Base-by-base conservation (phyloP, 2,797 vertebrate species). In the Esox lucius region DNA sequence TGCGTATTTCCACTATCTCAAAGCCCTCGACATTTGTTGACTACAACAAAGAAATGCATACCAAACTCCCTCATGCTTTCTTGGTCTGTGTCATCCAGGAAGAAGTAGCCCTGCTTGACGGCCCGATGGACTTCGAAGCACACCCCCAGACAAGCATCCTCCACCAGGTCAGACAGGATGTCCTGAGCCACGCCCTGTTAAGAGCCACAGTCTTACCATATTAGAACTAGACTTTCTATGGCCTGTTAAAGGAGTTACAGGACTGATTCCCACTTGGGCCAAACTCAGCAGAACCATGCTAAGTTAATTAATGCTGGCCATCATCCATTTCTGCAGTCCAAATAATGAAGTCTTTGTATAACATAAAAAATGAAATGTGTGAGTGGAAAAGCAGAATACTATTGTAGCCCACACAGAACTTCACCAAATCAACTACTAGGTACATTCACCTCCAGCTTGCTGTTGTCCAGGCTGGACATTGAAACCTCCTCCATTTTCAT, bases 401-500 rank as follows among this genome's bases (percentile, higher is more conserved):
- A 8, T 6, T 56, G 53, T 56, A 56, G 53, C 8, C 53, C 24
- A 64, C 3, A 26, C 26, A 64, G 62, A 24, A 64, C 12, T 62
- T 16, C 31, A 24, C 62, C 42, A 16, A 35, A 74, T 69, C 66
- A 26, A 59, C n/a, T 59, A 12, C n/a, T n/a, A 31, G 39, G 9
- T 42, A 51, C 11, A 24, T 59, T 71, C 92, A 97, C 96, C 96
- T 98, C 97, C 94, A 97, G 95, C 91, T 98, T 98, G 95, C 96
- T 97, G 96, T 93, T 94, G 94, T 98, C 97, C 95, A 97, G 95
- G 95, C 96, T 95, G 95, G 97, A 97, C 95, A 97, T 93, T 95
- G 96, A 95, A 95, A 96, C 95, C 93, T 97, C 97, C 95, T 98
- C 97, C 97, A 98, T 98, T 98, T 98, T 98, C 97, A 98, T 98